phyloP scores from a whole-genome alignment of 2,113 vertebrate genomes.

The Mionectes macconnelli region DNA sequence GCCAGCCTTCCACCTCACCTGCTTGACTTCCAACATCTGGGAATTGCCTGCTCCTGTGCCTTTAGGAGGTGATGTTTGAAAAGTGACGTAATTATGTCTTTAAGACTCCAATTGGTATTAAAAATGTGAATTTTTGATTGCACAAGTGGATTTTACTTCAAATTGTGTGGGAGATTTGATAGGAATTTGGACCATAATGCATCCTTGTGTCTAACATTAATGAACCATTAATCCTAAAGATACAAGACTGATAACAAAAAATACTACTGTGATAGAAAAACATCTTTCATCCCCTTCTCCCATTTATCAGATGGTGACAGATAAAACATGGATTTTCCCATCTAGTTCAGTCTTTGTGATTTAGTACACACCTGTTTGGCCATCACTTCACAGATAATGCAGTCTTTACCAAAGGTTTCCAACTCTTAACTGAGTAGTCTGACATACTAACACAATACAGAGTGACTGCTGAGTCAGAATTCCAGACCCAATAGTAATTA shows the following conservation, averaged over 20 bases:
- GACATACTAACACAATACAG: rapidly evolving
- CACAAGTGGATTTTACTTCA: not conserved
- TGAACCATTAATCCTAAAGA: not conserved
- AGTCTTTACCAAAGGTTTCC: not conserved
- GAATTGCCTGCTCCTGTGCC: not conserved
- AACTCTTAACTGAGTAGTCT: not conserved
- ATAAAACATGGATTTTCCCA: not conserved
- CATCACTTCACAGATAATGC: not conserved
- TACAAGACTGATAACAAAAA: not conserved
- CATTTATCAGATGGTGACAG: not conserved
- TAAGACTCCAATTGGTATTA: not conserved
- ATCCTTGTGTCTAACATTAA: not conserved
- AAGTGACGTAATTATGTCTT: not conserved
- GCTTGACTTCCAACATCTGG: not conserved
- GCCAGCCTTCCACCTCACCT: not conserved
- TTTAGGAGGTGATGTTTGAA: not conserved
- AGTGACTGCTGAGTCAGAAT: not conserved
- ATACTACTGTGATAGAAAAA: not conserved
- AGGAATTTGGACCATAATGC: not conserved
- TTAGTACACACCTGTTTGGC: not conserved
- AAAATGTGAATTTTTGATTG: not conserved
- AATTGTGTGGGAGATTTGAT: not conserved
- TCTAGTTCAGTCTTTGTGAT: not conserved
- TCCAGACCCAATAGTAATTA: not conserved
- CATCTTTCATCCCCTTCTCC: not conserved